A percentile compares a stretch with the other conserved stretches of the same genome.
Evolutionary conservation across 2,888 invertebrate genomes (phyloP).

Genomic region (Mechanitis mazaeus): DNA sequence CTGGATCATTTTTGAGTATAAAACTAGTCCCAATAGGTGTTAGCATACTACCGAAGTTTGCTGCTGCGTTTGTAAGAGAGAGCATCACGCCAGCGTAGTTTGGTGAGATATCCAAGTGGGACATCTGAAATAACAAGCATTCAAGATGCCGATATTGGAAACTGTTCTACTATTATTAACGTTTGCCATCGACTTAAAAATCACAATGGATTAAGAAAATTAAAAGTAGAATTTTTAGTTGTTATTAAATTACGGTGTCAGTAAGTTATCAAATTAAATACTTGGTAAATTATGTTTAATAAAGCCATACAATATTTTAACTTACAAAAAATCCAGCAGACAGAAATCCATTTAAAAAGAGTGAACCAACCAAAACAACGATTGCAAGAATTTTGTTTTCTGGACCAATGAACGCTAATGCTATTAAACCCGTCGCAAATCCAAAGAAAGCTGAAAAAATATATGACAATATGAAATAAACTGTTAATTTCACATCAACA

Average conservation of each 20-base stretch:
- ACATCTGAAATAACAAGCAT: slow-evolving; percentile 64
- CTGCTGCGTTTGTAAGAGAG: slow-evolving; percentile 85
- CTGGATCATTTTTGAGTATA: slow-evolving; percentile 79
- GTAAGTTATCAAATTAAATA: background rate
- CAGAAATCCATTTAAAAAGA: slow-evolving; percentile 80
- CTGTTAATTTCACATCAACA: no score
- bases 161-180: no score
- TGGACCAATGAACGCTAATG: slow-evolving; percentile 69
- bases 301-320: background rate
- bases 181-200: no score
- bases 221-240: no score
- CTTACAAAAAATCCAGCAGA: slow-evolving; percentile 81
- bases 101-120: slow-evolving; percentile 88
- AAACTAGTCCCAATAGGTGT: slow-evolving; percentile 83
- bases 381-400: slow-evolving; percentile 70
- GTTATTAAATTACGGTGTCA: no score
- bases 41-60: slow-evolving; percentile 82
- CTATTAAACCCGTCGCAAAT: slow-evolving; percentile 78
- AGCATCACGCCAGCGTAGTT: slow-evolving; percentile 87
- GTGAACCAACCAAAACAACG: slow-evolving; percentile 74
- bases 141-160: no score
- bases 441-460: slow-evolving; percentile 73
- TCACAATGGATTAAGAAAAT: no score
- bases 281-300: background rate
- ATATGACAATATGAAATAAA: slow-evolving; percentile 4